phyloP scores from a whole-genome alignment of 2,888 invertebrate species.

The Axea sp. region DNA sequence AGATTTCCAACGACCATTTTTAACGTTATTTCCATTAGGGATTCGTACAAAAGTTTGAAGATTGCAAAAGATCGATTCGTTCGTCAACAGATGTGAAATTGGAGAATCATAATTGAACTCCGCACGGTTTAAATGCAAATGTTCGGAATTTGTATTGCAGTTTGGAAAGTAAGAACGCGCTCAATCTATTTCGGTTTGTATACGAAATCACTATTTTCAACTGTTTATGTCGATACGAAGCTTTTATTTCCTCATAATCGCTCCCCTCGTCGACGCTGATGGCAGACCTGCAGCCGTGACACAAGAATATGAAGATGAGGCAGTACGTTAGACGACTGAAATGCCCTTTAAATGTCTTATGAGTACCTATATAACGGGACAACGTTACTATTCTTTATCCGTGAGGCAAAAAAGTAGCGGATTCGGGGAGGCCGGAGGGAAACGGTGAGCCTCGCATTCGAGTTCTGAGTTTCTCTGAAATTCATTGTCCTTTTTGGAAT shows the following conservation, averaged over 20 bases:
- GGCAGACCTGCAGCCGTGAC: slow-evolving; percentile 25
- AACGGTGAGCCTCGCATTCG: slow-evolving; percentile 30
- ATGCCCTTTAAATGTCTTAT: slow-evolving; percentile 49
- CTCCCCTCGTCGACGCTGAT: slow-evolving; percentile 41
- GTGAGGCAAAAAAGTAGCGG: slow-evolving; percentile 30
- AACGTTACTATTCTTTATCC: slow-evolving; percentile 40
- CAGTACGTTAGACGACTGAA: slow-evolving; percentile 39
- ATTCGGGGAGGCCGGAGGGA: slow-evolving; percentile 2
- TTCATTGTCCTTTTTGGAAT: slow-evolving; percentile 66
- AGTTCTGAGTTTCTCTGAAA: slow-evolving; percentile 54
- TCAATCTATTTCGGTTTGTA: slow-evolving; percentile 28
- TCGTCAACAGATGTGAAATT: slow-evolving; percentile 15
- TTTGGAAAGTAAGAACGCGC: slow-evolving; percentile 7
- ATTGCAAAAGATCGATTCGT: slow-evolving; percentile 17
- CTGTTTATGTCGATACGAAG: no score
- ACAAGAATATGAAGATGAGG: slow-evolving; percentile 39
- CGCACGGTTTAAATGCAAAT: slow-evolving; percentile 27
- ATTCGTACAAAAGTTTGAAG: no score
- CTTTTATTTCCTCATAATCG: slow-evolving; percentile 55
- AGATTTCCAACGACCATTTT: no score
- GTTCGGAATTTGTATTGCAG: slow-evolving; percentile 15
- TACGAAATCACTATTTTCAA: slow-evolving; percentile 36
- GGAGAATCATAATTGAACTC: slow-evolving; percentile 12
- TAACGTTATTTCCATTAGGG: no score
- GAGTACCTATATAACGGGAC: slow-evolving; percentile 47